Base-by-base conservation (phyloP, 2,113 vertebrate species). In the Grallaria varia region DNA sequence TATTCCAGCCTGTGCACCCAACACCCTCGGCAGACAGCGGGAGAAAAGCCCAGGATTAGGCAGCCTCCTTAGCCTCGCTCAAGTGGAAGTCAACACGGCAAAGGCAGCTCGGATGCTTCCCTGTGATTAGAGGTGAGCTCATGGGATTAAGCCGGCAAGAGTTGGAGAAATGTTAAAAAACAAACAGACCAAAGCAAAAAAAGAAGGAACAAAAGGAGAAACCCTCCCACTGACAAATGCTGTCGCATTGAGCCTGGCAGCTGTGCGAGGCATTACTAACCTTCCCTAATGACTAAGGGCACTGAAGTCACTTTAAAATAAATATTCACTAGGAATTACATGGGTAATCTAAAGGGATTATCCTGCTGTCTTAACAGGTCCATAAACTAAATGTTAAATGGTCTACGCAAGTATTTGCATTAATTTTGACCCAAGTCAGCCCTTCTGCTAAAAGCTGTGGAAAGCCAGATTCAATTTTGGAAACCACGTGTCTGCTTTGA, bases 291-390 rank as follows among this genome's bases (percentile, higher is more conserved):
- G 94, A 96, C 87, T 89, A 21, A 89, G 91, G 87, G 90, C 93
- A 92, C 83, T 12, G 35, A 92, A 95, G 90, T 91, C 84, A 79
- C 87, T 96, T 96, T 92, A 95, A 96, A 97, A 97, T 95, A 96
- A 97, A 96, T 94, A 96, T 97, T 95, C 94, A 81, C 95, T 88
- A 76, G 91, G 92, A 96, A 96, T 93, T 95, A 97, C 95, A 94
- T 0, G 53, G 93, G 84, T 95, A 96, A 95, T 95, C 96, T 97
- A 97, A 96, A 91, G 87, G 87, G 95, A 97, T 97, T 96, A 97
- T 94, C 92, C 73, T 64, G 84, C 73, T 92, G 87, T 89, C 28
- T 96, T 97, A 93, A 95, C 90, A 93, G 84, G 86, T 92, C 94
- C 89, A 87, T 92, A 97, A 96, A 93, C 84, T 44, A 90, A 95